phyloP scores from a whole-genome alignment of 2,797 vertebrate species.

The Nothura maculosa region DNA sequence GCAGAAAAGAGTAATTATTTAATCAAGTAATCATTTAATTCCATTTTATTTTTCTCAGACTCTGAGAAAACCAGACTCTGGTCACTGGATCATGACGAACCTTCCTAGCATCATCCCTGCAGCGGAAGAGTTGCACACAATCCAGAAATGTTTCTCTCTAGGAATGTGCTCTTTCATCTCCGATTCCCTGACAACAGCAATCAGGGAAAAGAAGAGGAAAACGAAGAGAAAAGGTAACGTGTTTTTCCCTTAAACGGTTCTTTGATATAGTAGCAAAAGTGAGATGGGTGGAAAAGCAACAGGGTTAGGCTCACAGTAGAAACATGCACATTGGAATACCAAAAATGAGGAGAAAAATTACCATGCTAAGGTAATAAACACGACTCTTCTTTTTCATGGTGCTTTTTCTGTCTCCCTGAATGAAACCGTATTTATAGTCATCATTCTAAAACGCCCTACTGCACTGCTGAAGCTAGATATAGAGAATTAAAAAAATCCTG shows the following conservation, averaged over 20 bases:
- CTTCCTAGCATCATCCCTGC: conserved; percentile 88
- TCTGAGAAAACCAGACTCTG: conserved; percentile 82
- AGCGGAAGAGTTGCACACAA: conserved; percentile 87
- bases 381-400: background rate
- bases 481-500: background rate
- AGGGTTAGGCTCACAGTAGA: background rate
- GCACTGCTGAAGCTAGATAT: background rate
- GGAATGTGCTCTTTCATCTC: conserved; percentile 88
- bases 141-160: conserved; percentile 88
- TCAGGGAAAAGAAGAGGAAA: background rate
- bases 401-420: background rate
- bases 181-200: conserved; percentile 81
- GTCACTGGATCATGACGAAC: conserved; percentile 88
- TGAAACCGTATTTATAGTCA: background rate
- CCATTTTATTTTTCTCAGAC: conserved; percentile 67
- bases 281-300: background rate
- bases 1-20: background rate
- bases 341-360: background rate
- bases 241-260: background rate
- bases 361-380: background rate
- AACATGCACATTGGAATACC: background rate
- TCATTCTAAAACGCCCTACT: background rate
- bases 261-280: background rate
- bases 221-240: conserved; percentile 13
- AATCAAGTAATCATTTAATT: background rate